Evolutionary conservation across 2,888 invertebrate species (phyloP).

Genomic region (Yponomeuta cagnagella): DNA sequence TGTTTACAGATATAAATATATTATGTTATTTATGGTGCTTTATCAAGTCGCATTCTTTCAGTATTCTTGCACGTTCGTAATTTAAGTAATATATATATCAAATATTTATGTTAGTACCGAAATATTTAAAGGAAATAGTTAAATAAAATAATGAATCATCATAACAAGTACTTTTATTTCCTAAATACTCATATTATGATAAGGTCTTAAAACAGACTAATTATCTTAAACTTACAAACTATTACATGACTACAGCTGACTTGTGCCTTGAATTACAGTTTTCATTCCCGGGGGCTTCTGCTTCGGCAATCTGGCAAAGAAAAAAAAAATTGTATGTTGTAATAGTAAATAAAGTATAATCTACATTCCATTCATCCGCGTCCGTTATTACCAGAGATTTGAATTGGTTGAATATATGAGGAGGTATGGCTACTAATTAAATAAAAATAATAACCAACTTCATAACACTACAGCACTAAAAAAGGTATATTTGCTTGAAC

Average conservation of each 20-base stretch:
- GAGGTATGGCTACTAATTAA: no score
- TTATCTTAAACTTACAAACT: not conserved
- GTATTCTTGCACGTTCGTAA: not conserved
- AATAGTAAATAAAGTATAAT: no score
- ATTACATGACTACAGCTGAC: conserved; percentile 45
- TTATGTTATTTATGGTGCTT: not conserved
- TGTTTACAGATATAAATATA: not conserved
- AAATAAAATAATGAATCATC: not conserved
- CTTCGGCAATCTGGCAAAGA: conserved; percentile 52
- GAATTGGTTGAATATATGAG: no score
- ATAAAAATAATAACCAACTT: no score
- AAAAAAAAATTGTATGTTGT: not conserved
- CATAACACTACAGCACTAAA: no score
- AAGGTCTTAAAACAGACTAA: conserved; percentile 5
- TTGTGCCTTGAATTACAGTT: conserved; percentile 58
- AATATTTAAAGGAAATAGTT: conserved; percentile 13
- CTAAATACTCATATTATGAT: not conserved
- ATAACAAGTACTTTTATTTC: not conserved
- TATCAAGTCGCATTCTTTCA: not conserved
- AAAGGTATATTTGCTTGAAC: no score
- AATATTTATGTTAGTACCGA: conserved; percentile 16
- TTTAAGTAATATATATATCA: conserved; percentile 14
- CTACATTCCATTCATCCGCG: no score
- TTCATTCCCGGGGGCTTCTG: conserved; percentile 62
- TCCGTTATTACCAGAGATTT: no score